Percentiles rank a stretch among this genome's conserved stretches.
These are phyloP conservation scores for Muscicapa striata DNA, from an alignment of 2,797 vertebrate genomes.

Conservation along the genomic window DNA sequence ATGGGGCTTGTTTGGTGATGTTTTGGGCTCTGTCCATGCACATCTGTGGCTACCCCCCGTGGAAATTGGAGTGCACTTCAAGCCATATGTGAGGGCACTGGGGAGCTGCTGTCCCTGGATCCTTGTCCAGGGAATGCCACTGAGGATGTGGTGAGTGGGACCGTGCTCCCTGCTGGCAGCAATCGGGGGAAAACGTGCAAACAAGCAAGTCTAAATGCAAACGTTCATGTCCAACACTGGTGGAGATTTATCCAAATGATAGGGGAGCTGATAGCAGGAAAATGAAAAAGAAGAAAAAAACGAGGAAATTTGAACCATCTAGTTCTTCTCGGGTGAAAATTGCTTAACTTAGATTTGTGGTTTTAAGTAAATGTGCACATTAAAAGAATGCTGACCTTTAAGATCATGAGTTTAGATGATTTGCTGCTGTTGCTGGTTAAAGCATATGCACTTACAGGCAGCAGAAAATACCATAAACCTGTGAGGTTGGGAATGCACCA, in stretches of 20 bases:
- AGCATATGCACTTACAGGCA: background rate
- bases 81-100: background rate
- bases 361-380: constrained; percentile 19
- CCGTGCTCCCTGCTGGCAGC: background rate
- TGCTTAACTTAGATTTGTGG: constrained; percentile 45
- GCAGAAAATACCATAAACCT: background rate
- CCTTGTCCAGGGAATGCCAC: background rate
- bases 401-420: background rate
- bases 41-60: background rate
- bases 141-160: background rate
- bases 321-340: constrained; percentile 31
- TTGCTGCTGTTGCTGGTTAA: constrained; percentile 23
- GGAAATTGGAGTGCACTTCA: background rate
- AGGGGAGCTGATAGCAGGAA: background rate
- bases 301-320: background rate
- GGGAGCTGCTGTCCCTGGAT: background rate
- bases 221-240: background rate
- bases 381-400: constrained; percentile 59
- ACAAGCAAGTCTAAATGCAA: background rate
- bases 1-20: background rate
- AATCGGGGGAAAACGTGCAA: background rate
- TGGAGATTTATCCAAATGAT: constrained; percentile 5
- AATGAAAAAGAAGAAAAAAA: background rate
- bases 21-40: background rate
- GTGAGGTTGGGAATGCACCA: background rate